phyloP scores from a whole-genome alignment of 2,113 vertebrate genomes.

The Sterna hirundo region DNA sequence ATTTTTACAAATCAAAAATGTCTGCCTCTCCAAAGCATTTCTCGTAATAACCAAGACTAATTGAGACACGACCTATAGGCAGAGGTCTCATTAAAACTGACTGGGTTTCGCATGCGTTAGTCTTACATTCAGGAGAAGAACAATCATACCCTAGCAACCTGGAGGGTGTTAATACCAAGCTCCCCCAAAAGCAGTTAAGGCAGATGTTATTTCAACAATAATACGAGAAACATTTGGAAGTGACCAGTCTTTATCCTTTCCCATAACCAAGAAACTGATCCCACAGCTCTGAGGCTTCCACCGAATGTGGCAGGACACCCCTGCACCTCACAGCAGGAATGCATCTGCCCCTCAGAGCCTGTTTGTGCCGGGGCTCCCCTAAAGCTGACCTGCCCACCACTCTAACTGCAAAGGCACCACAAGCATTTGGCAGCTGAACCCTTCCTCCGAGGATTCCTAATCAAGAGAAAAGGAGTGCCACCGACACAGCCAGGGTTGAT shows the following conservation, averaged over 20 bases:
- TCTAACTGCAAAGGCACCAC: not conserved
- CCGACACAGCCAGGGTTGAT: not conserved
- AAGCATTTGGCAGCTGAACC: not conserved
- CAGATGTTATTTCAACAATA: not conserved
- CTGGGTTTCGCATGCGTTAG: not conserved
- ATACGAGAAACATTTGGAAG: not conserved
- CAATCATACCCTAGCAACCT: not conserved
- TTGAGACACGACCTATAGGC: not conserved
- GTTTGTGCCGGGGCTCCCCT: not conserved
- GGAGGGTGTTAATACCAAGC: not conserved
- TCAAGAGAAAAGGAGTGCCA: accelerated
- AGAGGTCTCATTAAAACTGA: not conserved
- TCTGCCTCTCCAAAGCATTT: not conserved
- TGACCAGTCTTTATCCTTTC: not conserved
- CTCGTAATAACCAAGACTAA: not conserved
- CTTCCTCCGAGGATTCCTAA: not conserved
- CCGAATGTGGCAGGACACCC: not conserved
- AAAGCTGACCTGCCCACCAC: not conserved
- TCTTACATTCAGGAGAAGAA: not conserved
- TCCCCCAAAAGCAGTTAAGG: not conserved
- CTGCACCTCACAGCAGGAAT: not conserved
- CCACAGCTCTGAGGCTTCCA: not conserved
- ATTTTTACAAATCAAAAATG: not conserved
- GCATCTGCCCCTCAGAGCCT: not conserved
- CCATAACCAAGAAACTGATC: not conserved